phyloP scores from a whole-genome alignment of 2,888 invertebrate species.

The Cataglyphis cursor region DNA sequence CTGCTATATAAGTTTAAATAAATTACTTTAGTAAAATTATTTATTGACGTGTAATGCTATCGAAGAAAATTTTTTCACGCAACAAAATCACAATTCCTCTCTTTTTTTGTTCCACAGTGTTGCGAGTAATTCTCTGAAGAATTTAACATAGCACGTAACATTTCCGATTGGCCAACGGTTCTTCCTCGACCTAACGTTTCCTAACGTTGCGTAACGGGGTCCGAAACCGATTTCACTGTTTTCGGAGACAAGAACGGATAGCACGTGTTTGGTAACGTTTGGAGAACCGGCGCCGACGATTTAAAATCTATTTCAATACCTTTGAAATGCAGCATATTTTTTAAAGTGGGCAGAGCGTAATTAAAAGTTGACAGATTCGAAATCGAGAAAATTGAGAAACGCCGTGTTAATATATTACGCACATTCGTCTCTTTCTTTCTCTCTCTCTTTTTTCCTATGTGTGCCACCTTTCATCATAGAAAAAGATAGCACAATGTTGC shows the following conservation, averaged over 20 bases:
- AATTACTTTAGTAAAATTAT: neutral
- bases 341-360: neutral
- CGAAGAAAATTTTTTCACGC: neutral
- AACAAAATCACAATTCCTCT: neutral
- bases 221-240: constrained; percentile 70
- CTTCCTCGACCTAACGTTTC: constrained; percentile 59
- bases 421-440: neutral
- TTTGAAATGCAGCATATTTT: constrained; percentile 14
- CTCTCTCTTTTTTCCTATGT: neutral
- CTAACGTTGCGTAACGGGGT: constrained; percentile 66
- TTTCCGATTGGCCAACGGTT: constrained; percentile 67
- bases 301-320: neutral
- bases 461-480: neutral
- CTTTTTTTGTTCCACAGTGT: neutral
- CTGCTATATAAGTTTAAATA: neutral
- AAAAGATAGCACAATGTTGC: neutral
- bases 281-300: neutral
- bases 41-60: neutral
- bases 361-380: constrained; percentile 23
- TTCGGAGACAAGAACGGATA: constrained; percentile 59
- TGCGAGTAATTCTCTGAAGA: constrained; percentile 11
- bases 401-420: constrained; percentile 11
- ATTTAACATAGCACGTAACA: constrained; percentile 33
- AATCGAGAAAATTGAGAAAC: constrained; percentile 29
- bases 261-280: constrained; percentile 60